These are phyloP conservation scores for Musca domestica DNA, from an alignment of 1,140 invertebrate species.

Conservation along the genomic window DNA sequence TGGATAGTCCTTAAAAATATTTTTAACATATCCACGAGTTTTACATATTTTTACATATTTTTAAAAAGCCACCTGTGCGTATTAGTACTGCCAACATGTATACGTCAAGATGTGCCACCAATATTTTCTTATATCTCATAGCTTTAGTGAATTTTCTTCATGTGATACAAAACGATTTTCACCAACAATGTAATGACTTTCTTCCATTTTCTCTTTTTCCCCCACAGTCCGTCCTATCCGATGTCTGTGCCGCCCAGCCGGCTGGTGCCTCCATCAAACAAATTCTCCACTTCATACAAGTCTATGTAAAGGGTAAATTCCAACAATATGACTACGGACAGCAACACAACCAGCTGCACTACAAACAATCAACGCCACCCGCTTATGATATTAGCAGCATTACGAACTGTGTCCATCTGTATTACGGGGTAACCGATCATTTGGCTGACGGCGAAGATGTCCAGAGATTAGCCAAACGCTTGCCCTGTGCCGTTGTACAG, in stretches of 20 bases:
- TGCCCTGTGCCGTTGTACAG: conserved; percentile 49
- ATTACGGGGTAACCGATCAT: conserved; percentile 64
- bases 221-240: conserved; percentile 34
- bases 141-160: too few species aligned
- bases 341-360: conserved; percentile 52
- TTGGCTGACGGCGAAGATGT: conserved; percentile 57
- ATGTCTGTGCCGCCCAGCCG: conserved; percentile 39
- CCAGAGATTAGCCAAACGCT: conserved; percentile 7
- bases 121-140: too few species aligned
- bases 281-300: conserved; percentile 57
- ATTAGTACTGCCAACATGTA: conserved; percentile 25
- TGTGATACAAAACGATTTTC: too few species aligned
- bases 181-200: too few species aligned
- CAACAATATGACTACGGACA: conserved; percentile 55
- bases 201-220: not conserved
- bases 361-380: conserved; percentile 56
- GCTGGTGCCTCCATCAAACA: conserved; percentile 57
- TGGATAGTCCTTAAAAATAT: too few species aligned
- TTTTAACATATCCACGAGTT: too few species aligned
- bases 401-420: conserved; percentile 58
- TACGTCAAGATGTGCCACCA: conserved; percentile 32
- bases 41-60: too few species aligned
- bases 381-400: conserved; percentile 60
- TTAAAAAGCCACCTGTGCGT: too few species aligned
- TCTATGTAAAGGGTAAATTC: conserved; percentile 40